Evolutionary conservation across 2,113 vertebrate species (phyloP), one percentile per base, ranked within the genome.

Genomic region (Myotis davidii): DNA sequence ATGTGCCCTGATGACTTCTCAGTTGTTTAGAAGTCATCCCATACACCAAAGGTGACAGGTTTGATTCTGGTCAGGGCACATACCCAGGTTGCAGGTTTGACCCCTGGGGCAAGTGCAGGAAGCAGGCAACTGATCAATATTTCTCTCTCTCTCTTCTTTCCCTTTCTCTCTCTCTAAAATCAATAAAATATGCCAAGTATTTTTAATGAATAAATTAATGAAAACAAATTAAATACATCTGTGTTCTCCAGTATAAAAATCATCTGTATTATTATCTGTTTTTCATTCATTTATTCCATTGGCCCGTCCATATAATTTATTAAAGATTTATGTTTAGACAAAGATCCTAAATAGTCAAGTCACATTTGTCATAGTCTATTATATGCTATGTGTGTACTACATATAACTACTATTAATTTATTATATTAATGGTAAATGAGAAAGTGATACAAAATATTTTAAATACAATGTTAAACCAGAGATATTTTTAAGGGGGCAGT

Each of bases 401-500:
- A 52, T 13, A 32, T 45, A 11, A 11, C 7, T 39, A 74, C 34
- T 56, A 42, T 73, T 86, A 13, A 79, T 81, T 59, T 77, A 61
- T 77, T 92, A 72, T 77, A 61, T 65, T 86, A 86, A 72, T 2
- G 27, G 48, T 65, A 69, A 91, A 56, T 82, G 7, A 23, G 37
- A 85, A 88, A 91, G 1, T 39, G 85, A 67, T 54, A 23, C 20
- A 93, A 88, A 88, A 85, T 76, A 77, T 69, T 88, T 81, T 77
- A 95, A 94, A 90, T 9, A 65, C 10, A 85, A 42, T 69, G 29
- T 42, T 59, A 70, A 94, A 67, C 7, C 12, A 54, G 12, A 85
- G 29, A 23, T 56, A 59, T 14, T 52, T 91, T 74, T 18, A 78
- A 54, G 10, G 4, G n/a, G 50, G 4, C n/a, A n/a, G 52, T 61